Evolutionary conservation across 1,140 invertebrate species (phyloP), one percentile per base, ranked within the genome.

Genomic region (Eriocheir sinensis): DNA sequence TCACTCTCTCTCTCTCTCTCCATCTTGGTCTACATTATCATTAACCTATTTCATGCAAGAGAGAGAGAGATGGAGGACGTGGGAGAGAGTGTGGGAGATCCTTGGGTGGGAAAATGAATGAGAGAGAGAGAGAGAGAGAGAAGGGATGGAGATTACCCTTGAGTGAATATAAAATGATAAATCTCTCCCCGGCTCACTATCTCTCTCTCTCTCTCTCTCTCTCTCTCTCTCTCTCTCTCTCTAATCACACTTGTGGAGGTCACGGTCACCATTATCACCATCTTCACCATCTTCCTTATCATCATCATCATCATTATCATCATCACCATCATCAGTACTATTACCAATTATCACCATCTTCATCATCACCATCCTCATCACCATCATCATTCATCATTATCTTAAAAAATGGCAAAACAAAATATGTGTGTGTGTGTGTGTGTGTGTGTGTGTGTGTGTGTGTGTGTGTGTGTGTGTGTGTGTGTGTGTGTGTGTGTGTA

Each of bases 41-140:
- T n/a, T 72, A 72, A 6, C 60, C 0, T 21, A 72, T 21, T 48
- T 48, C 4, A 48, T 21, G 60, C 27, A n/a, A 72, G 60, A 72
- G 60, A 72, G 60, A 72, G 60, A 72, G 60, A 72, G 60, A 72
- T 72, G 44, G 86, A 89, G 86, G 86, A 41, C 44, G 44, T 48
- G 30, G 86, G 86, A 40, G 85, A 86, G 85, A 86, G 36, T 86
- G 21, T n/a, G 85, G 85, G 85, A 34, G 85, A 44, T 38, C 60
- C 60, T 72, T 27, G 60, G 27, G 85, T 86, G 85, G 85, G 85
- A 72, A 72, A 44, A 34, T 38, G 85, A 0, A 34, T 0, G 38
- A 4, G 85, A 38, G 36, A 0, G 41, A 21, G 32, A 36, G 0
- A 12, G 2, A 44, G 34, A 12, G 32, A 3, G 3, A 30, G 34